A percentile compares a stretch with the other conserved stretches of the same genome.
These are phyloP conservation scores for Marasmarcha lunaedactyla DNA, from an alignment of 2,888 invertebrate species.

Conservation along the genomic window DNA sequence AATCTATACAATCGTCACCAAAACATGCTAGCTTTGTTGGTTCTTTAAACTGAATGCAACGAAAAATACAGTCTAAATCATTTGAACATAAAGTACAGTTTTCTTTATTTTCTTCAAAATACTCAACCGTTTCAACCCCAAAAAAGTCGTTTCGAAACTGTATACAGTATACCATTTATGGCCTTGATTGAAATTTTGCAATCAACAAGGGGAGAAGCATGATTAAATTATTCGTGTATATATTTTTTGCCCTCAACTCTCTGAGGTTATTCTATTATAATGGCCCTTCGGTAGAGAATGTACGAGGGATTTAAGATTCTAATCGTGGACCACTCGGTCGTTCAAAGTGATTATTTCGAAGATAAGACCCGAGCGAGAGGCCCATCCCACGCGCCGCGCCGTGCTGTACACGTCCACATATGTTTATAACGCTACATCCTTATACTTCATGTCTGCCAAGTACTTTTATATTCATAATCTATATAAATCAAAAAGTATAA, in stretches of 20 bases:
- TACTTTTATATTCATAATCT: too few relatives aligned
- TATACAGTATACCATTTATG: conserved; percentile 65
- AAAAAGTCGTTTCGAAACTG: conserved; percentile 59
- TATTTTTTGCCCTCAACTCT: conserved; percentile 52
- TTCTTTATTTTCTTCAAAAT: conserved; percentile 9
- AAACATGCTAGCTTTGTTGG: conserved; percentile 27
- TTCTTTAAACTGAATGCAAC: conserved; percentile 16
- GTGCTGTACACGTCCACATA: conserved; percentile 19
- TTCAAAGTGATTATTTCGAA: conserved; percentile 64
- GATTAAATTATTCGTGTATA: conserved; percentile 67
- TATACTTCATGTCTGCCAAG: conserved; percentile 15
- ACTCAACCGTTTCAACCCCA: conserved; percentile 39
- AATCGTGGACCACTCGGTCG: conserved; percentile 59
- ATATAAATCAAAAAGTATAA: too few relatives aligned
- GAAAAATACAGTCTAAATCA: conserved; percentile 23
- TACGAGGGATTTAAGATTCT: conserved; percentile 65
- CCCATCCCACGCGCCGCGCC: conserved; percentile 51
- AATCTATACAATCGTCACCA: conserved; percentile 41
- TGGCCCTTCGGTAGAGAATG: conserved; percentile 55
- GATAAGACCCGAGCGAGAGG: conserved; percentile 52
- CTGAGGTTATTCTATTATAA: conserved; percentile 55
- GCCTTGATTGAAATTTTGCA: conserved; percentile 68
- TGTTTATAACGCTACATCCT: conserved; percentile 23
- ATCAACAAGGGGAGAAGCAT: conserved; percentile 62
- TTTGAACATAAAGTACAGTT: conserved; percentile 21